A percentile compares a stretch with the other conserved stretches of the same genome.
Evolutionary conservation across 2,888 invertebrate genomes (phyloP).

Genomic region (Dicyrtoma fusca): DNA sequence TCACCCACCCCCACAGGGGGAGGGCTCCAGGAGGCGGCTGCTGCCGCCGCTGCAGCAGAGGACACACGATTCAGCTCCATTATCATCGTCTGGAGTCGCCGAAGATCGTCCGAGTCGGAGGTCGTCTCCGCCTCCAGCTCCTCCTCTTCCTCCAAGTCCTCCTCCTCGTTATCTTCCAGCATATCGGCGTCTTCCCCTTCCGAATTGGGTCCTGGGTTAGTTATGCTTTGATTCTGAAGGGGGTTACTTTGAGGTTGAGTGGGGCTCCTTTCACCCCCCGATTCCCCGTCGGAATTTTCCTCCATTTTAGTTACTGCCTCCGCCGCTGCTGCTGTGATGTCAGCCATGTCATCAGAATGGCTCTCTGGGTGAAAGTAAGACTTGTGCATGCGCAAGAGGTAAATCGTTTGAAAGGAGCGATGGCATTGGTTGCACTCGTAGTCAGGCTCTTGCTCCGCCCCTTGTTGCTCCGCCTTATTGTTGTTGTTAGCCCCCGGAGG

Average conservation of each 20-base stretch:
- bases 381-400: conserved; percentile 61
- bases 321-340: conserved; percentile 39
- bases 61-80: conserved; percentile 82
- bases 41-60: conserved; percentile 46
- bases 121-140: conserved; percentile 53
- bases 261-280: conserved; percentile 5
- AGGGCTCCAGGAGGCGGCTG: conserved; percentile 47
- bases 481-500: too few relatives aligned
- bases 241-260: too few relatives aligned
- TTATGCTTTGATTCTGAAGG: too few relatives aligned
- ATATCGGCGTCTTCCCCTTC: not conserved
- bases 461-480: conserved; percentile 48
- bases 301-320: conserved; percentile 35
- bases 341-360: conserved; percentile 37
- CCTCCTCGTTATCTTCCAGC: conserved; percentile 7
- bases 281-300: conserved; percentile 31
- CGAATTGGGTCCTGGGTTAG: too few relatives aligned
- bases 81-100: conserved; percentile 88
- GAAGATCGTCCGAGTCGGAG: conserved; percentile 77
- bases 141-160: conserved; percentile 41
- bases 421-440: conserved; percentile 60
- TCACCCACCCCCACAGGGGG: conserved; percentile 30
- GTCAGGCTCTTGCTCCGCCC: conserved; percentile 50
- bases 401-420: conserved; percentile 60
- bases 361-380: conserved; percentile 60